phyloP scores from a whole-genome alignment of 2,113 vertebrate genomes.

The Pterocles burchelli region DNA sequence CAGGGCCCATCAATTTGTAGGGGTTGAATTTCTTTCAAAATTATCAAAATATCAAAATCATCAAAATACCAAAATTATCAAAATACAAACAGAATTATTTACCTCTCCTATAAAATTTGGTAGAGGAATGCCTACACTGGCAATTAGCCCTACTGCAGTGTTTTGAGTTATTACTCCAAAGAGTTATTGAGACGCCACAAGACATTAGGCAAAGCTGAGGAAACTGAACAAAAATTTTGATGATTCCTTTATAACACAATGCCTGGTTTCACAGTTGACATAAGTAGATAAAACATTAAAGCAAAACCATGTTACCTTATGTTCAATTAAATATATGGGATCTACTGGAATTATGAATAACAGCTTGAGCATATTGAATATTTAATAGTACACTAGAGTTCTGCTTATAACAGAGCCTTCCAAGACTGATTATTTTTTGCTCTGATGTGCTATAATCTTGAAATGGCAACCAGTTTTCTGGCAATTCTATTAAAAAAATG shows the following conservation, averaged over 20 bases:
- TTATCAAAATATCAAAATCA: no score
- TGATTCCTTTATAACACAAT: background rate
- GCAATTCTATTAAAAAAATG: background rate
- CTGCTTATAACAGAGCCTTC: background rate
- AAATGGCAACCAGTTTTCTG: background rate
- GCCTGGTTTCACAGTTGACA: background rate
- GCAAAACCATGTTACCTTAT: background rate
- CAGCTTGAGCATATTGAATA: background rate
- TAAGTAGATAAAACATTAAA: background rate
- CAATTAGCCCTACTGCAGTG: background rate
- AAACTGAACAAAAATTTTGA: background rate
- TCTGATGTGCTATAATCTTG: background rate
- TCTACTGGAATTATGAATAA: background rate
- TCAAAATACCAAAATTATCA: background rate
- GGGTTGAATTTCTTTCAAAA: no score
- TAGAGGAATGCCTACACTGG: background rate
- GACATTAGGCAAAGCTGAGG: background rate
- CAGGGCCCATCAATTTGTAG: no score
- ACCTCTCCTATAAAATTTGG: background rate
- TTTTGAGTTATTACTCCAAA: background rate
- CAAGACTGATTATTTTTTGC: background rate
- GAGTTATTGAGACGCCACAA: background rate
- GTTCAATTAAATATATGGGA: background rate
- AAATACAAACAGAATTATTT: background rate
- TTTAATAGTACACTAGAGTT: background rate